Conservation (phyloP, 2,113 vertebrate species). For the Heloderma charlesbogerti region DNA sequence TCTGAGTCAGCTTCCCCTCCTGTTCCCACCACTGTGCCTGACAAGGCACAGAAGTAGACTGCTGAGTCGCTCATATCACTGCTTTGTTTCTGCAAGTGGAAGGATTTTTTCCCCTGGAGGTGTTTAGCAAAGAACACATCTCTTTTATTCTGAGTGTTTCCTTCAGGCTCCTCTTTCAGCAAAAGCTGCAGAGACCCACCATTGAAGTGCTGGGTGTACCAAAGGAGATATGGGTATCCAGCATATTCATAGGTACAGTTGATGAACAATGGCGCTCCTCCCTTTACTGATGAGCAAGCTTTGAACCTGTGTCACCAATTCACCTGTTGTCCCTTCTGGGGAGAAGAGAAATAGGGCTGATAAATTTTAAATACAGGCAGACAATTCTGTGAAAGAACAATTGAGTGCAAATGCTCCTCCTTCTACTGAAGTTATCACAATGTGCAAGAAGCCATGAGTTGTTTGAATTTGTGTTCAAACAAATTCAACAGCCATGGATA, state of each 20-base stretch:
- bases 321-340: background rate
- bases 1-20: background rate
- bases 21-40: constrained; percentile 1
- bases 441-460: too few species aligned
- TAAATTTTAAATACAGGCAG: background rate
- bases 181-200: background rate
- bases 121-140: constrained; percentile 14
- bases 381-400: background rate
- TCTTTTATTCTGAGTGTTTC: background rate
- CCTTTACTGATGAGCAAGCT: background rate
- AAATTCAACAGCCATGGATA: too few species aligned
- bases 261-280: background rate
- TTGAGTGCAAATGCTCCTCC: background rate
- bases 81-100: constrained; percentile 1
- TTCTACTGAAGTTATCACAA: too few species aligned
- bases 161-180: background rate
- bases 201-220: constrained; percentile 25
- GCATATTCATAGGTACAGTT: constrained; percentile 20
- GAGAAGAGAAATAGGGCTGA: background rate
- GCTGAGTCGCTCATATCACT: background rate
- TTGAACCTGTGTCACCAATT: constrained; percentile 43
- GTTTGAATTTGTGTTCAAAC: too few species aligned
- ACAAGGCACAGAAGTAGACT: constrained; percentile 50
- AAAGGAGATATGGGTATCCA: background rate
- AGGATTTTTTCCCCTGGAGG: background rate